phyloP scores from a whole-genome alignment of 1,140 invertebrate species.

The Drosophila teissieri region DNA sequence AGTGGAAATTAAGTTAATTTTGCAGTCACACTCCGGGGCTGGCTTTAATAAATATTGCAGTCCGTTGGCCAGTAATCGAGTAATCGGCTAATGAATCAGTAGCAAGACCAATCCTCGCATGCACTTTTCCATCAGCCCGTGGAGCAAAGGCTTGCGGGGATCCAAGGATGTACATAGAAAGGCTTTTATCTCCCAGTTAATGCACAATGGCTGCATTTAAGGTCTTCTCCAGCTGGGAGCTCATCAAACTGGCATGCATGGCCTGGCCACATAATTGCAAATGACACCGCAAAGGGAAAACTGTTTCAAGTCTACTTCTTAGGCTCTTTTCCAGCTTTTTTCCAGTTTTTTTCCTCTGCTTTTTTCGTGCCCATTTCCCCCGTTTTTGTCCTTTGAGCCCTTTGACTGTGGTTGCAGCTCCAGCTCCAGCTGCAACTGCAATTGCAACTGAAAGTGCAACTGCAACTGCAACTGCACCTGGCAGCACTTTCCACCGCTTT shows the following conservation, averaged over 20 bases:
- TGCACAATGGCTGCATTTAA: slow-evolving; percentile 31
- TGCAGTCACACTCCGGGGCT: slow-evolving; percentile 34
- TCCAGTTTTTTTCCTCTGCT: slow-evolving; percentile 19
- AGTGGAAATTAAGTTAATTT: slow-evolving; percentile 47
- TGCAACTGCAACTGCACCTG: slow-evolving; percentile 38
- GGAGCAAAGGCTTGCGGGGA: not conserved
- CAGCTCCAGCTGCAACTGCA: not conserved
- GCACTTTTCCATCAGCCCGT: slow-evolving; percentile 1
- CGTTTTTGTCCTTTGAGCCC: slow-evolving; percentile 69
- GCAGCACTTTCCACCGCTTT: slow-evolving; percentile 37
- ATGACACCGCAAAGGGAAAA: slow-evolving; percentile 64
- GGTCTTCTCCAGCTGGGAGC: slow-evolving; percentile 25
- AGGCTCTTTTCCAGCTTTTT: slow-evolving; percentile 10
- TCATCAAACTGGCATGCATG: slow-evolving; percentile 51
- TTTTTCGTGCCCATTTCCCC: slow-evolving; percentile 12
- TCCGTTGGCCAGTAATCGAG: slow-evolving; percentile 29
- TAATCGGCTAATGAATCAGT: slow-evolving; percentile 40
- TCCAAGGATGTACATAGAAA: slow-evolving; percentile 4
- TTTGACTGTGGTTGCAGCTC: slow-evolving; percentile 45
- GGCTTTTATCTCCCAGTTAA: slow-evolving; percentile 20
- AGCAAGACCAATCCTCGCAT: slow-evolving; percentile 8
- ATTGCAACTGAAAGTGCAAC: not conserved
- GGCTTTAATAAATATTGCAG: slow-evolving; percentile 43
- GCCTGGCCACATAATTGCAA: slow-evolving; percentile 61
- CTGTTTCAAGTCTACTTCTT: slow-evolving; percentile 64